Evolutionary conservation across 2,888 invertebrate species (phyloP).

Genomic region (Acronicta leporina): DNA sequence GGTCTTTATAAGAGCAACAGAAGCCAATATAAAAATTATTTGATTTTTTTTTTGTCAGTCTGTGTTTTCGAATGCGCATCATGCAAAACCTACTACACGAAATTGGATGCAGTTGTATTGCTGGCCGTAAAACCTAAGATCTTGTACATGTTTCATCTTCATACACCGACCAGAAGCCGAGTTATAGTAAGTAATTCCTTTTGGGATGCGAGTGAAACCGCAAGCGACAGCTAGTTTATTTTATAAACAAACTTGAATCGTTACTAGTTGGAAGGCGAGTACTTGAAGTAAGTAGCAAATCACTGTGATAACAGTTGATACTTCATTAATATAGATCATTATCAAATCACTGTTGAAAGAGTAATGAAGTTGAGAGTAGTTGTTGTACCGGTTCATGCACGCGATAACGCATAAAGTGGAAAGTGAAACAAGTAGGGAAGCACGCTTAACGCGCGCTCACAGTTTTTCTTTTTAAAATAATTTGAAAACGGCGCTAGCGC

Average conservation of each 20-base stretch:
- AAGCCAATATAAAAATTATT: too few relatives aligned
- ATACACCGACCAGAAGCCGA: too few relatives aligned
- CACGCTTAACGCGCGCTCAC: conserved; percentile 58
- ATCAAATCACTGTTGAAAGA: conserved; percentile 68
- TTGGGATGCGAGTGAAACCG: not conserved
- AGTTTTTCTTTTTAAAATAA: conserved; percentile 63
- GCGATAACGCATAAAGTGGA: conserved; percentile 56
- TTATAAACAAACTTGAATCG: conserved; percentile 4
- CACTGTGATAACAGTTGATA: conserved; percentile 59
- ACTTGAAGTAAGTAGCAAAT: conserved; percentile 59
- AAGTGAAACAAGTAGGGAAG: conserved; percentile 51
- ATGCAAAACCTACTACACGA: too few relatives aligned
- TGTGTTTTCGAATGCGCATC: too few relatives aligned
- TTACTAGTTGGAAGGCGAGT: conserved; percentile 11
- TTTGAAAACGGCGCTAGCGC: conserved; percentile 57
- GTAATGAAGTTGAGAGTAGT: conserved; percentile 62
- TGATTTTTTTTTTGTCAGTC: too few relatives aligned
- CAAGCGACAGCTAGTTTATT: not conserved
- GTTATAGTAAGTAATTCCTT: too few relatives aligned
- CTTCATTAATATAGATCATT: conserved; percentile 68
- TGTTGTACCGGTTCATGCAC: conserved; percentile 68
- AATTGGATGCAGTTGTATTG: too few relatives aligned
- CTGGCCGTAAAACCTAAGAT: too few relatives aligned
- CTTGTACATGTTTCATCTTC: too few relatives aligned
- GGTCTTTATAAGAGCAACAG: too few relatives aligned